Percentiles rank a stretch among this genome's conserved stretches.
Conservation (phyloP, 2,888 invertebrate genomes). For the Nipponacmea schrenckii region DNA sequence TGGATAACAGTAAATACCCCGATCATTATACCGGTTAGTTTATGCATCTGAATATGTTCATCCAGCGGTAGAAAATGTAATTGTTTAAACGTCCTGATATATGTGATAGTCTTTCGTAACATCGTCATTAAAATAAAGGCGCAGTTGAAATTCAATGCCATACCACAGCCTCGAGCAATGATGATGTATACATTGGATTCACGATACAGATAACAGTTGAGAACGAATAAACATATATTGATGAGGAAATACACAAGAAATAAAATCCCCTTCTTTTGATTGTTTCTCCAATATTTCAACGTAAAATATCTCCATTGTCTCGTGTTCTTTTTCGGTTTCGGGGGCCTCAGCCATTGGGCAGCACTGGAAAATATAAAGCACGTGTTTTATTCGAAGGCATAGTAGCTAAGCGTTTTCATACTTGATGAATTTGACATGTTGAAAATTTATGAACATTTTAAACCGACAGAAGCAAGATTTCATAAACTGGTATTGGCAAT, state of each 20-base stretch:
- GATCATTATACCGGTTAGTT: slow-evolving; percentile 85
- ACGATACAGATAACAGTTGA: slow-evolving; percentile 42
- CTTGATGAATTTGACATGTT: too few species aligned
- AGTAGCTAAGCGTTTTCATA: too few species aligned
- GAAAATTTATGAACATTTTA: too few species aligned
- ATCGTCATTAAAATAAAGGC: slow-evolving; percentile 88
- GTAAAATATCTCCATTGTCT: slow-evolving; percentile 78
- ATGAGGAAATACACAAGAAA: slow-evolving; percentile 77
- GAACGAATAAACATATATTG: slow-evolving; percentile 79
- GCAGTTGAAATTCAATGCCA: slow-evolving; percentile 87
- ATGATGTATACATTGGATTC: slow-evolving; percentile 72
- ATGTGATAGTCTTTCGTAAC: slow-evolving; percentile 88
- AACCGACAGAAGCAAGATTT: too few species aligned
- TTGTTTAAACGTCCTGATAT: slow-evolving; percentile 82
- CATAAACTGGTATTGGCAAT: too few species aligned
- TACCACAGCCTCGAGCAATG: slow-evolving; percentile 88
- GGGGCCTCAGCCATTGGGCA: slow-evolving; percentile 90
- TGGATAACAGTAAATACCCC: slow-evolving; percentile 81
- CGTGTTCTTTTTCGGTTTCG: slow-evolving; percentile 25
- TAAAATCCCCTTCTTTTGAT: slow-evolving; percentile 76
- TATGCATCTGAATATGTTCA: slow-evolving; percentile 92
- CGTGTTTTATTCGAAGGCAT: too few species aligned
- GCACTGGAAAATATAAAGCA: slow-evolving; percentile 75
- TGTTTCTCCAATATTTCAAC: slow-evolving; percentile 85
- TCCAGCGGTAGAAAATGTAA: slow-evolving; percentile 85